Conservation (phyloP, 1,140 invertebrate species). For the Cotesia glomerata region DNA sequence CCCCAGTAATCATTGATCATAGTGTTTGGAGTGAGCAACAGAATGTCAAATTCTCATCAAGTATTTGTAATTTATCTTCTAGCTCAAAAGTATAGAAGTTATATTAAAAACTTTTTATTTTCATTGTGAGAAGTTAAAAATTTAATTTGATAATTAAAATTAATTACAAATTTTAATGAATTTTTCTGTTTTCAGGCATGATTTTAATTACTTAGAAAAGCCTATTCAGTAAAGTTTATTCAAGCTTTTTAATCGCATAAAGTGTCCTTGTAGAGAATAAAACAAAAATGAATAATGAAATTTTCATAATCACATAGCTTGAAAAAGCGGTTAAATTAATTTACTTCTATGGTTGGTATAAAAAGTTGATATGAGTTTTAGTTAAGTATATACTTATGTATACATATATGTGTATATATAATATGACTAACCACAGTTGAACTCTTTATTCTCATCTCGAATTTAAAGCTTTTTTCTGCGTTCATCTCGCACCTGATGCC, state of each 20-base stretch:
- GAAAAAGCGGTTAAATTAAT: constrained; percentile 2
- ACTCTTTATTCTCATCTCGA: background rate
- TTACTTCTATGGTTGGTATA: background rate
- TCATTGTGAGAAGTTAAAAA: too few species aligned
- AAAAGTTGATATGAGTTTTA: background rate
- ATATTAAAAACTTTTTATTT: too few species aligned
- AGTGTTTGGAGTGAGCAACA: too few species aligned
- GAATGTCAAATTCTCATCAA: too few species aligned
- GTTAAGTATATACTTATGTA: too few species aligned
- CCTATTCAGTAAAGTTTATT: background rate
- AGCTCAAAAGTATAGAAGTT: too few species aligned
- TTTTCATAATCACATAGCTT: background rate
- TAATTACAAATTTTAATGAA: background rate
- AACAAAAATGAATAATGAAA: background rate
- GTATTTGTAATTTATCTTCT: too few species aligned
- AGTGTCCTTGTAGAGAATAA: background rate
- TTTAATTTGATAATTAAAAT: background rate
- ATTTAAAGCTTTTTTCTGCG: constrained; percentile 7
- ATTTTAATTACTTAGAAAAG: background rate
- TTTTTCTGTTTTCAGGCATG: background rate
- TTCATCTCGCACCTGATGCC: constrained; percentile 2
- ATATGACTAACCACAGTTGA: background rate
- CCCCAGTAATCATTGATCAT: too few species aligned
- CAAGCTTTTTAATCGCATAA: background rate
- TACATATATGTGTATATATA: too few species aligned